Base-by-base conservation (phyloP, 1,140 invertebrate genomes). In the Paraescarpia echinospica region DNA sequence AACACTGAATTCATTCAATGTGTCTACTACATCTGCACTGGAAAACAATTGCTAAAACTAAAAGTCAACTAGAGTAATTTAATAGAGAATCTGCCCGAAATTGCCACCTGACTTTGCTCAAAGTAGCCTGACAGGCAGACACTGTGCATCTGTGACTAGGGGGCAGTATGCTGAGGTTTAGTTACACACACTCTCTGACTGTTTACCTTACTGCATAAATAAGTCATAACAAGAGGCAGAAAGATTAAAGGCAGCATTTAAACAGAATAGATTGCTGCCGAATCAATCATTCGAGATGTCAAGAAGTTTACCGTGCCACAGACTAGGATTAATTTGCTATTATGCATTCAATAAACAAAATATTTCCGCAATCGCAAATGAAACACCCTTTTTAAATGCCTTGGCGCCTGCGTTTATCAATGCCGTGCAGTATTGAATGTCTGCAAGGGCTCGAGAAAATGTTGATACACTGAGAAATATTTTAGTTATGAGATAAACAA, bases 271-370 rank as follows among this genome's bases (percentile, higher is more conserved):
- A 77, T 77, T 77, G 59, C 59, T 31, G 27, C 59, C 12, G 59
- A 77, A 77, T 77, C 59, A 77, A 77, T 77, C 59, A 77, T 77
- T 77, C 59, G 59, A 77, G 59, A 77, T 77, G 59, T 77, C 59
- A 77, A 77, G 59, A 77, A 77, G 59, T 77, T 77, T 77, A 77
- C 59, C 59, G 22, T 77, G 59, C 59, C 59, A 2, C 27, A 4
- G 59, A 31, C 8, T 31, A 77, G 59, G 59, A 77, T 77, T 77
- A 77, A 77, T 77, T 77, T 77, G 12, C 18, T 77, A 77, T 77
- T 77, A 77, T 77, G 27, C 59, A 27, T 27, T 77, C 59, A 77
- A 77, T 77, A 77, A 77, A 77, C 59, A 77, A 77, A 77, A 77
- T 77, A 77, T 77, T 77, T 77, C 59, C 59, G 59, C 59, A 77